These are phyloP conservation scores for Enteromius argenteus DNA, from an alignment of 2,797 vertebrate species.

Conservation along the genomic window DNA sequence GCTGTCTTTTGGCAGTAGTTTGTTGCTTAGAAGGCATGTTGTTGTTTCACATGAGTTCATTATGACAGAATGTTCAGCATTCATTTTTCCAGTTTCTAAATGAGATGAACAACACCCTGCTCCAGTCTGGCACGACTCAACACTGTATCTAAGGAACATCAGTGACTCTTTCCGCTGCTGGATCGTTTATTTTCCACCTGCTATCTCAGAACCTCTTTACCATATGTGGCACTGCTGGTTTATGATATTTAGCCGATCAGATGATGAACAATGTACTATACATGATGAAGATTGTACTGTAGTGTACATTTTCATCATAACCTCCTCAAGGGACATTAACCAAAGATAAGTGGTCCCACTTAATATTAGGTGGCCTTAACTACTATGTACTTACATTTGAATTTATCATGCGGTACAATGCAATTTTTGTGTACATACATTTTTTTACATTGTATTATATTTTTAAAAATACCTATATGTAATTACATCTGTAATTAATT, in stretches of 20 bases:
- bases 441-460: too few species aligned
- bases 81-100: not conserved
- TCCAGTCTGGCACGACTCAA: not conserved
- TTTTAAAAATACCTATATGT: too few species aligned
- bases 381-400: too few species aligned
- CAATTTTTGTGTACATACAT: too few species aligned
- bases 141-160: not conserved
- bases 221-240: not conserved
- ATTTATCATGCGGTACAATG: too few species aligned
- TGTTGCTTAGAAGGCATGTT: not conserved
- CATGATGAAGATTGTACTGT: not conserved
- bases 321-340: not conserved
- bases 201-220: slow-evolving; percentile 9
- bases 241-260: too few species aligned
- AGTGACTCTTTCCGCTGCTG: not conserved
- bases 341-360: not conserved
- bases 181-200: not conserved
- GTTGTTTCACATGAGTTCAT: slow-evolving; percentile 19
- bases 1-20: not conserved
- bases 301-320: not conserved
- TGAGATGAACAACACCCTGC: slow-evolving; percentile 5
- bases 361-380: too few species aligned
- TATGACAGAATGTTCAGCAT: slow-evolving; percentile 15
- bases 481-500: too few species aligned
- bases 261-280: not conserved